These are phyloP conservation scores for Drosophila parabipectinata DNA, from an alignment of 1,140 invertebrate genomes.

Conservation along the genomic window DNA sequence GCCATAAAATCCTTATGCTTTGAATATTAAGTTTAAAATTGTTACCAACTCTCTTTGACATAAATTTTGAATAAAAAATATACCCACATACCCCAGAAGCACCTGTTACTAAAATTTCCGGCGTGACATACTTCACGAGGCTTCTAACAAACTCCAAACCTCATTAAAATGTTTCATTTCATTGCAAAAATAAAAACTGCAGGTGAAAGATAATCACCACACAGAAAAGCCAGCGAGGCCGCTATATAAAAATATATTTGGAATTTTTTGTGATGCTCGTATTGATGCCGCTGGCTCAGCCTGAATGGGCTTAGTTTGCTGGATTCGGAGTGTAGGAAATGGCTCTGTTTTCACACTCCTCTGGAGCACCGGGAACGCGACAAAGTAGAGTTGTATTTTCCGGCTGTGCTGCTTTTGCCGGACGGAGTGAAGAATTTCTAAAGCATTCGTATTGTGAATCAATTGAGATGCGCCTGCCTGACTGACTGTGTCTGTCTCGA, in stretches of 20 bases:
- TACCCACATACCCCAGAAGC: too few relatives aligned
- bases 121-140: not conserved
- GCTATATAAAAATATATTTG: not conserved
- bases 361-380: not conserved
- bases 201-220: not conserved
- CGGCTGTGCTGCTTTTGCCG: constrained; percentile 1
- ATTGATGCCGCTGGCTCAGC: constrained; percentile 3
- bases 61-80: too few relatives aligned
- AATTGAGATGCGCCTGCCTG: constrained; percentile 2
- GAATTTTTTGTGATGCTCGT: not conserved
- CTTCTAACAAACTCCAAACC: not conserved
- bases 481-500: not conserved
- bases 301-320: constrained; percentile 2
- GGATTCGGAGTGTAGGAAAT: not conserved
- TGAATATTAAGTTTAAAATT: too few relatives aligned
- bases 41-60: too few relatives aligned
- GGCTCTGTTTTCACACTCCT: not conserved
- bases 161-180: constrained; percentile 5
- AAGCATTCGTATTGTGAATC: constrained; percentile 3
- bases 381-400: not conserved
- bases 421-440: not conserved
- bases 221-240: not conserved
- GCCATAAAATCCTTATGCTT: too few relatives aligned
- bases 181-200: constrained; percentile 1
- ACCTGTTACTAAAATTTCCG: too few relatives aligned